Base-by-base conservation (phyloP, 2,888 invertebrate genomes). In the Thereva nobilitata region DNA sequence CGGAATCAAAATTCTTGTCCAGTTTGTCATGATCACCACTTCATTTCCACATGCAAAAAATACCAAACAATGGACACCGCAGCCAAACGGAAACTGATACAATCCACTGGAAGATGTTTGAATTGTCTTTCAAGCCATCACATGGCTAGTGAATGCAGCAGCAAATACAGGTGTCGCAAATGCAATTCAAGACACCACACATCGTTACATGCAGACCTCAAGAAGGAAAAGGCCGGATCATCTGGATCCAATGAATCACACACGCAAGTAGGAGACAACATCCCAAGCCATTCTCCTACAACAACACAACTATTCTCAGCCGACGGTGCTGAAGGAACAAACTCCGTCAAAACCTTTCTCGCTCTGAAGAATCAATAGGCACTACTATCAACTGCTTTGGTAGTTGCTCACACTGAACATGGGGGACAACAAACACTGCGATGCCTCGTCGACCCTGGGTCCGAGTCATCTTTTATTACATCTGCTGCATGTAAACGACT, bases 91-190 rank as follows among this genome's bases (percentile, higher is more conserved):
- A 55, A 10, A 2, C 4, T 55, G 0, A 55, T 55, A 0, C 40
- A 41, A 5, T n/a, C 23, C 10, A 7, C 41, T 10, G 41, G 55
- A 7, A 10, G 41, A 2, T 55, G 41, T 40, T 9, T 55, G 4
- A 55, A 41, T 35, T 55, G 41, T 4, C 40, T 55, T 0, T 55
- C 55, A 6, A 53, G n/a, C n/a, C 10, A 5, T 34, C 53, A 53
- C 35, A 53, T 10, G 37, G 53, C 6, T 34, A 53, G n/a, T 34
- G 35, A 53, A 7, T 53, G 37, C n/a, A 53, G 5, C 10, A 53
- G 53, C 53, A 53, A 37, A 35, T 37, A 53, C 38, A 35, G 53
- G 37, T 34, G 37, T 35, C 8, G 34, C 2, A 53, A 9, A 35
- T 53, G 37, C 34, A 34, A 53, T n/a, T 6, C 9, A 9, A 6